Conservation (phyloP, 2,888 invertebrate genomes). For the Metopia argyrocephala region DNA sequence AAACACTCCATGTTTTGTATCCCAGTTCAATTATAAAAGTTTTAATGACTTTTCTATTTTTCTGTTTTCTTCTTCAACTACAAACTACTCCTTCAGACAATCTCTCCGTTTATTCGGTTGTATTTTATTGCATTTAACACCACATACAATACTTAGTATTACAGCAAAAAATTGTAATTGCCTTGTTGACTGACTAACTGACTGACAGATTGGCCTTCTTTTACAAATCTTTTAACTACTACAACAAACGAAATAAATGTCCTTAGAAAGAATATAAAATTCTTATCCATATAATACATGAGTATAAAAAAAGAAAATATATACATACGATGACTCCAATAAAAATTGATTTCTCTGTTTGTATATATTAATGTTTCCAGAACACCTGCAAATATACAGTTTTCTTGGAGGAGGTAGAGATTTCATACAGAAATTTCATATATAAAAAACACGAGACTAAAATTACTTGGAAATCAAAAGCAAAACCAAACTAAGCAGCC, state of each 20-base stretch:
- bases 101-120: not conserved
- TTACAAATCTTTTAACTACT: not conserved
- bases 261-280: not conserved
- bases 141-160: not conserved
- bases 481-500: not conserved
- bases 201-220: conserved; percentile 1
- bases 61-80: not conserved
- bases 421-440: not conserved
- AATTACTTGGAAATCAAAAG: not conserved
- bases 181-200: not conserved
- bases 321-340: no score
- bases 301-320: no score
- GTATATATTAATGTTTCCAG: no score
- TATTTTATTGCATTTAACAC: not conserved
- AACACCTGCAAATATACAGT: no score
- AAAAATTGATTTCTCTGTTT: no score
- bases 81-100: not conserved
- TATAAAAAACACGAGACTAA: not conserved
- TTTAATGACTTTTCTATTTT: conserved; percentile 15
- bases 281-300: not conserved
- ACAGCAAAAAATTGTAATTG: not conserved
- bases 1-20: not conserved
- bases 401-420: no score
- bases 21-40: conserved; percentile 45
- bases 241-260: no score